Conservation (phyloP, 2,797 vertebrate species). For the Labroides dimidiatus region DNA sequence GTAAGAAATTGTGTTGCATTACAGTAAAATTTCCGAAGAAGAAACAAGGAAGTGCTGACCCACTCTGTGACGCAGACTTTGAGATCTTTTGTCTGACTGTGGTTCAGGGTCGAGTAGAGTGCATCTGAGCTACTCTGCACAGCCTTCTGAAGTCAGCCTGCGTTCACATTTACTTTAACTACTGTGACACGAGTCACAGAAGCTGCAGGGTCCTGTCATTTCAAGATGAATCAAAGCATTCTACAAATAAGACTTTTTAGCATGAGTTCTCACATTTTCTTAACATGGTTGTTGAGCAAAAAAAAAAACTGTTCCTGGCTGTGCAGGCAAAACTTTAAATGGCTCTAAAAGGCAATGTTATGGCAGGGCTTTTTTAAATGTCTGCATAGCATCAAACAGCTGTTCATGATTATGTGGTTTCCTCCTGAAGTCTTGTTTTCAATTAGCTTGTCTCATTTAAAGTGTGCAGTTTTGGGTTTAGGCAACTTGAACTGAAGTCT, state of each 20-base stretch:
- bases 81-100: not conserved
- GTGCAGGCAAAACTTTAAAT: not conserved
- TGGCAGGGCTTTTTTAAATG: not conserved
- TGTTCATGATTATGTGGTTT: conserved; percentile 2
- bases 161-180: not conserved
- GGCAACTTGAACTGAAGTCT: not conserved
- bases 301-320: not conserved
- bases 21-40: conserved; percentile 47
- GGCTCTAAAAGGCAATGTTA: conserved; percentile 4
- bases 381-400: conserved; percentile 9
- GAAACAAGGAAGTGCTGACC: conserved; percentile 51
- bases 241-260: too few species aligned
- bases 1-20: not conserved
- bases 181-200: too few species aligned
- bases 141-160: not conserved
- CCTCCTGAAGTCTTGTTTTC: not conserved
- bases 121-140: not conserved
- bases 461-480: not conserved
- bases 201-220: not conserved
- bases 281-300: not conserved
- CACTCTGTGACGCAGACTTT: conserved; percentile 45
- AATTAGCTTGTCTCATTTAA: conserved; percentile 1
- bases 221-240: not conserved
- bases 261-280: too few species aligned
- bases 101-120: not conserved